These are phyloP conservation scores for Neotoxoptera formosana DNA, from an alignment of 1,140 invertebrate species.

Conservation along the genomic window DNA sequence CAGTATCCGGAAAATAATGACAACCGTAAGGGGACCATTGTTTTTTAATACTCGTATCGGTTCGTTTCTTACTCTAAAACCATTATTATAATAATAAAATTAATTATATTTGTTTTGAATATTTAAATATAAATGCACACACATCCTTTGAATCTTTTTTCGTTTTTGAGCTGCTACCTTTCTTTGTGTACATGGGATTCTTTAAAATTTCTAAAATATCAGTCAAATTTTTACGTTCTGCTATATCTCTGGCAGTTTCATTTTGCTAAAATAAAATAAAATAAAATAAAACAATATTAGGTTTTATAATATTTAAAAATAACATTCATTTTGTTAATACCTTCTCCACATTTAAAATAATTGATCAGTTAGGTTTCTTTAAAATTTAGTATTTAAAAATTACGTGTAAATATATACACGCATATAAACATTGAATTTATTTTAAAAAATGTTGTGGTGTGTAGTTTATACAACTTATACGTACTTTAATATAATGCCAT, in stretches of 20 bases:
- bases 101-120: background rate
- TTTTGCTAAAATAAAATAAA: slow-evolving; percentile 70
- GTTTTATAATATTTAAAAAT: background rate
- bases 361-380: background rate
- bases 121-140: background rate
- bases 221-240: slow-evolving; percentile 81
- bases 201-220: slow-evolving; percentile 83
- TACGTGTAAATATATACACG: background rate
- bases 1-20: slow-evolving; percentile 84
- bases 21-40: slow-evolving; percentile 88
- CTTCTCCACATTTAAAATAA: background rate
- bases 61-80: slow-evolving; percentile 34
- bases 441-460: background rate
- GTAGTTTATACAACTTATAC: background rate
- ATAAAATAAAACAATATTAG: background rate
- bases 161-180: background rate
- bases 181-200: slow-evolving; percentile 15
- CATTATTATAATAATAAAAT: background rate
- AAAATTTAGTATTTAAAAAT: background rate
- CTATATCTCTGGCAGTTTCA: slow-evolving; percentile 91
- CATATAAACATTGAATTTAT: background rate
- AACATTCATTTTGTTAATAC: background rate
- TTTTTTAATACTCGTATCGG: slow-evolving; percentile 25
- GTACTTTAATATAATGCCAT: background rate
- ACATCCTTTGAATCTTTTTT: slow-evolving; percentile 48